Conservation (phyloP, 2,797 vertebrate species). For the Calcarius lapponicus region DNA sequence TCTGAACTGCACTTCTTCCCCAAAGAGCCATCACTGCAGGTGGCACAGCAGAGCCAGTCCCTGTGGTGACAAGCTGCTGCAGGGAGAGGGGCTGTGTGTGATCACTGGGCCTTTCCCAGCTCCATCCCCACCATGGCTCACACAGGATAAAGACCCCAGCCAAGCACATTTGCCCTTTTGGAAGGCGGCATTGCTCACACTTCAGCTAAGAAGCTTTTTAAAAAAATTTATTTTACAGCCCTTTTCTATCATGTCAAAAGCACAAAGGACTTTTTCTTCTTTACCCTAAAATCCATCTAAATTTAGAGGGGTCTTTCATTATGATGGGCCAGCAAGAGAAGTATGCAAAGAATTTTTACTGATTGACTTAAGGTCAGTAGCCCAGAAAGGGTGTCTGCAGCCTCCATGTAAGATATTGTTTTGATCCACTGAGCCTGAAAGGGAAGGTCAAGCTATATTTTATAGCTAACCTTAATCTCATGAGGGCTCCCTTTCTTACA, state of each 20-base stretch:
- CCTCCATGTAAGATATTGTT: not conserved
- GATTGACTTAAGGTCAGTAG: constrained; percentile 25
- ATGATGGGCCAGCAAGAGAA: not conserved
- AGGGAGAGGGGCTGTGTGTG: too few relatives aligned
- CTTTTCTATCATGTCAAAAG: not conserved
- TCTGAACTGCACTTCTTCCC: not conserved
- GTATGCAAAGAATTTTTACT: constrained; percentile 54
- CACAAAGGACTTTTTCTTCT: constrained; percentile 54
- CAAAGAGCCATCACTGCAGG: not conserved
- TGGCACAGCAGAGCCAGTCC: not conserved
- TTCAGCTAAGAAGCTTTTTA: not conserved
- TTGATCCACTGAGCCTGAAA: constrained; percentile 11
- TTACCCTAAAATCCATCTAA: constrained; percentile 15
- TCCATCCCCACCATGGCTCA: accelerated
- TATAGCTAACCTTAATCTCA: not conserved
- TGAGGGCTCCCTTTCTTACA: not conserved
- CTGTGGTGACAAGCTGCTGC: accelerated
- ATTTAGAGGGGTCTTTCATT: constrained; percentile 43
- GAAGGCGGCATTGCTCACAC: not conserved
- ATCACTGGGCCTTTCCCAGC: not conserved
- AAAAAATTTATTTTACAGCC: not conserved
- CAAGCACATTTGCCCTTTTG: not conserved
- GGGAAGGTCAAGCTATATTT: constrained; percentile 29
- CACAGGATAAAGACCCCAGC: accelerated
- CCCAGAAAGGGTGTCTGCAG: constrained; percentile 3